Conservation (phyloP, 2,113 vertebrate species). For the Turdus rufiventris region DNA sequence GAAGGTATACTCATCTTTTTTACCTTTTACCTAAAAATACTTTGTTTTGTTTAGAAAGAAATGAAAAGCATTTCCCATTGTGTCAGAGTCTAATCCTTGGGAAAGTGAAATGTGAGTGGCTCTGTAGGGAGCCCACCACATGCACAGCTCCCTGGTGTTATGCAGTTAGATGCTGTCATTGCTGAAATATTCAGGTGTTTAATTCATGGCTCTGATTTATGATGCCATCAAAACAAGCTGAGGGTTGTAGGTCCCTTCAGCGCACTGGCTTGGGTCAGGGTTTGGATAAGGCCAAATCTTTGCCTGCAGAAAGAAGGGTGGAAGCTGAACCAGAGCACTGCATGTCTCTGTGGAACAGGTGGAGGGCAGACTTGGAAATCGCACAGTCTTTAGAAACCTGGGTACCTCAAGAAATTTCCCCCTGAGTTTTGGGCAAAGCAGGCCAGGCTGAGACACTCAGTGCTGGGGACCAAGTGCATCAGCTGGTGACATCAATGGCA, state of each 20-base stretch:
- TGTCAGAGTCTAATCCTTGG: background rate
- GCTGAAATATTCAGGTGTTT: background rate
- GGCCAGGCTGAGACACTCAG: background rate
- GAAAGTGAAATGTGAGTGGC: background rate
- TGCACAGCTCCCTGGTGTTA: fast-evolving
- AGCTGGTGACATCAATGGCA: background rate
- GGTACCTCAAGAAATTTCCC: background rate
- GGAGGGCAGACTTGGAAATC: background rate
- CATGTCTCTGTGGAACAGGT: fast-evolving
- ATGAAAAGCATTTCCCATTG: background rate
- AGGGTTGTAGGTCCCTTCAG: background rate
- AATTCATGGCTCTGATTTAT: background rate
- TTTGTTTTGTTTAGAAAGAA: background rate
- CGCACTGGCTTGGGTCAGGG: background rate
- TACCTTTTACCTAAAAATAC: background rate
- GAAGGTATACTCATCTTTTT: background rate
- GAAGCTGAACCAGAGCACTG: background rate
- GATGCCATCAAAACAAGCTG: background rate
- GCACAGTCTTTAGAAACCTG: fast-evolving
- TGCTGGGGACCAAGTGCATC: too few relatives aligned
- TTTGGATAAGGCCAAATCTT: background rate
- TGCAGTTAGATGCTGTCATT: background rate
- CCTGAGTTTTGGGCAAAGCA: background rate
- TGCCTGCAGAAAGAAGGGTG: background rate
- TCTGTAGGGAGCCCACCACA: background rate